These are phyloP conservation scores for Scotopteryx bipunctaria DNA, from an alignment of 2,888 invertebrate species.

Conservation along the genomic window DNA sequence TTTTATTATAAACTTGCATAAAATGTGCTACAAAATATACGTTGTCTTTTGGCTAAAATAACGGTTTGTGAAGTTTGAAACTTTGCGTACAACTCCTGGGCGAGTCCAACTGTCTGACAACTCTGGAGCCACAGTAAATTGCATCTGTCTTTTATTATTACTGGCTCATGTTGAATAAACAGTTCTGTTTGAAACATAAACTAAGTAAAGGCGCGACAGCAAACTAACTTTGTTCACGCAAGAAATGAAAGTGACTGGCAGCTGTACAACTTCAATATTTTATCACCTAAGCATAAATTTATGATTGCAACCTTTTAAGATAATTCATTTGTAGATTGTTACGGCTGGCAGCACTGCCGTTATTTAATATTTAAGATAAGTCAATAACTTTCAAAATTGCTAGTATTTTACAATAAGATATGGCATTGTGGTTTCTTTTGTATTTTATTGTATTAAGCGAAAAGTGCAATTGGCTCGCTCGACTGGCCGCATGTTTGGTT, in stretches of 20 bases:
- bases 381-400: neutral
- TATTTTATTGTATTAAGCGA: no score
- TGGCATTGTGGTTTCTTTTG: neutral
- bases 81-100: slow-evolving; percentile 4
- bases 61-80: slow-evolving; percentile 3
- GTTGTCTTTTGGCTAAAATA: slow-evolving; percentile 7
- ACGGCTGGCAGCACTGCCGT: slow-evolving; percentile 18
- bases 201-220: slow-evolving; percentile 51
- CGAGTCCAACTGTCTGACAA: slow-evolving; percentile 37
- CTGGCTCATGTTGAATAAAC: slow-evolving; percentile 39
- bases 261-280: slow-evolving; percentile 40
- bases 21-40: neutral
- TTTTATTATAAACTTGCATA: slow-evolving; percentile 11
- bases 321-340: slow-evolving; percentile 26
- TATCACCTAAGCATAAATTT: slow-evolving; percentile 34
- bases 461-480: neutral
- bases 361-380: neutral
- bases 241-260: slow-evolving; percentile 76
- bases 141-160: slow-evolving; percentile 40
- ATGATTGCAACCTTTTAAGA: slow-evolving; percentile 27
- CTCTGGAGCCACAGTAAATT: slow-evolving; percentile 39
- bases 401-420: neutral
- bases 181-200: slow-evolving; percentile 45
- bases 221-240: slow-evolving; percentile 72
- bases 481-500: neutral